phyloP scores from a whole-genome alignment of 30 jellyfish, hydroid and myxozoan species.

The Aurelia sp. region DNA sequence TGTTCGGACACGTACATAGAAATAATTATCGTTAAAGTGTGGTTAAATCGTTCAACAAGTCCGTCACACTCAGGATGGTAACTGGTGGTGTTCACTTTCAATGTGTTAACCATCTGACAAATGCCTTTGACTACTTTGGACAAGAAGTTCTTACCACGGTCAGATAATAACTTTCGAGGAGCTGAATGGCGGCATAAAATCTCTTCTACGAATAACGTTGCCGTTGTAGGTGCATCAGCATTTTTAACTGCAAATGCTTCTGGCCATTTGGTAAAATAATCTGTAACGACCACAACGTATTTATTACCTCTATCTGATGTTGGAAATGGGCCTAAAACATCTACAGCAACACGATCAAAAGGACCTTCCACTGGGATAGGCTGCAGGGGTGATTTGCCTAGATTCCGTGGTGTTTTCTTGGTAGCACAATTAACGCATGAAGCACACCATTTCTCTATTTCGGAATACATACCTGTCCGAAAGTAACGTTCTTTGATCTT shows the following conservation, averaged over 20 bases:
- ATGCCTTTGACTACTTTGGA: constrained; percentile 57
- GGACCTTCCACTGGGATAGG: constrained; percentile 76
- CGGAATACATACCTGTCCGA: constrained; percentile 71
- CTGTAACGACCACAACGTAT: constrained; percentile 56
- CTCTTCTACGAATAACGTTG: constrained; percentile 56
- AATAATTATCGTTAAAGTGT: constrained; percentile 38
- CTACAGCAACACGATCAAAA: constrained; percentile 76
- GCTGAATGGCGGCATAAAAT: constrained; percentile 71
- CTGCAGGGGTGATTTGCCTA: constrained; percentile 44
- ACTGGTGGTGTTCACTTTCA: constrained; percentile 29
- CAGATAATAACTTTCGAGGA: constrained; percentile 55
- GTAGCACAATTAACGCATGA: constrained; percentile 64
- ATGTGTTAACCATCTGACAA: constrained; percentile 44
- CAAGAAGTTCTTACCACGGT: constrained; percentile 66
- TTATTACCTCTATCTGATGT: constrained; percentile 54
- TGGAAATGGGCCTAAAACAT: constrained; percentile 81
- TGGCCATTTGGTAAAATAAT: constrained; percentile 67
- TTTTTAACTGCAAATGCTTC: constrained; percentile 66
- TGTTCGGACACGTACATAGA: constrained; percentile 65
- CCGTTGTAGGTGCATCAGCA: constrained; percentile 64
- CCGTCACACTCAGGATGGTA: constrained; percentile 72
- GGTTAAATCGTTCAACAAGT: constrained; percentile 56
- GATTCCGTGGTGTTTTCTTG: constrained; percentile 19
- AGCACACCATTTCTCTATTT: constrained; percentile 58
- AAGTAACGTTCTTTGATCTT: constrained; percentile 33